Base-by-base conservation (phyloP, 2,888 invertebrate species). In the Dasypolia templi region DNA sequence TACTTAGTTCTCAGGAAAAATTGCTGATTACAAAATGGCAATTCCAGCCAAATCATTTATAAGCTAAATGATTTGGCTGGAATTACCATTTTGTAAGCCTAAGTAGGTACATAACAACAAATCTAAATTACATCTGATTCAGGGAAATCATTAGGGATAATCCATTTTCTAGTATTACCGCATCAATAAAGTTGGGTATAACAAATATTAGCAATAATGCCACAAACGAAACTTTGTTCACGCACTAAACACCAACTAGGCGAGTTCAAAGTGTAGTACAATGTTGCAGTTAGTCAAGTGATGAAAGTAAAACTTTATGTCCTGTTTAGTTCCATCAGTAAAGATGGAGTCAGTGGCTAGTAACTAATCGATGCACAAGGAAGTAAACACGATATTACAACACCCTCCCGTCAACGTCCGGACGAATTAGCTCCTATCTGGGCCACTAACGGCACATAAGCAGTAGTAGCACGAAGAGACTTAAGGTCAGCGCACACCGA, bases 371-470 rank as follows among this genome's bases (percentile, higher is more conserved):
- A 77, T 81, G 79, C 83, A 84, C 82, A 77, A 84, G 89, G 89
- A 90, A 89, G 84, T 90, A 89, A 87, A 89, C 83, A 87, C 83
- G 83, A 81, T 82, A 87, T 89, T 89, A 87, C 86, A 90, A 89
- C 89, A 90, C 89, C 88, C 85, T 88, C 87, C 86, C 87, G 84
- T 87, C 89, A 88, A 89, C 82, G 89, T 92, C 91, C 91, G 92
- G 89, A 90, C 90, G 89, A 93, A 92, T 92, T 91, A 91, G 87
- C 89, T 91, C 77, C 78, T 90, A 94, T 93, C 92, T 92, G 91
- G 93, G 94, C 91, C 94, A 92, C 89, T 94, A 94, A 94, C 94
- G 94, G 94, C 89, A 94, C 89, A 92, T 92, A 91, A 91, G 92
- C 91, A 91, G 90, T 89, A 91, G 92, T 89, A 89, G 91, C 90